A percentile compares a stretch with the other conserved stretches of the same genome.
Conservation (phyloP, 2,797 vertebrate genomes). For the Aselliscus stoliczkanus region DNA sequence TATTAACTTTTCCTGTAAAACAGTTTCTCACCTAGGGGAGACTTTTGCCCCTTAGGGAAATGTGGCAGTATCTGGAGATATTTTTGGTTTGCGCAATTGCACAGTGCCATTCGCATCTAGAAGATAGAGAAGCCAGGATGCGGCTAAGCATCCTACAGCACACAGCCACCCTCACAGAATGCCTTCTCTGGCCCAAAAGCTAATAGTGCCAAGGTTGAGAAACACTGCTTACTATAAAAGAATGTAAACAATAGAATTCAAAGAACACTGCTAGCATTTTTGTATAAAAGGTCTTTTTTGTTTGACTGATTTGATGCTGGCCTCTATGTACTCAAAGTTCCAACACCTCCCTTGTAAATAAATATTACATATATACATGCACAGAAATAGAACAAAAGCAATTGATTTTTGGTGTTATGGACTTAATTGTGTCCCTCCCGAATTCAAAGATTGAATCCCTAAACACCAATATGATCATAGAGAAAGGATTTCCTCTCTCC, state of each 20-base stretch:
- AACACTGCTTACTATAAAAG: neutral
- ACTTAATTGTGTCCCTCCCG: neutral
- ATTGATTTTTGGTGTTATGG: neutral
- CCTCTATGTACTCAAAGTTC: neutral
- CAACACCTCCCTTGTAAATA: neutral
- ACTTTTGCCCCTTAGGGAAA: neutral
- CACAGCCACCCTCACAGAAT: neutral
- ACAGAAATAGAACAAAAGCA: neutral
- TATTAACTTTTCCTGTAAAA: neutral
- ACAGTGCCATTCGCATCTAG: neutral
- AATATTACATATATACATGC: neutral
- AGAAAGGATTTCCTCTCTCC: neutral
- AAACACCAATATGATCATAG: neutral
- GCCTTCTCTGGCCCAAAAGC: neutral
- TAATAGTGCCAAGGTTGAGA: neutral
- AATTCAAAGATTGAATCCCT: neutral
- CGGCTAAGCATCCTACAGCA: neutral
- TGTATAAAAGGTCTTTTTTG: neutral
- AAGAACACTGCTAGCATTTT: neutral
- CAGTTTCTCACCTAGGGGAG: neutral
- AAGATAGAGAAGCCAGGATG: neutral
- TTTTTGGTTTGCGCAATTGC: neutral
- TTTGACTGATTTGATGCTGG: neutral
- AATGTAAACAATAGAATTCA: neutral
- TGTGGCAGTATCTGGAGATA: neutral